Percentiles rank a stretch among this genome's conserved stretches.
Evolutionary conservation across 2,113 vertebrate species (phyloP).

Genomic region (Thymallus thymallus): DNA sequence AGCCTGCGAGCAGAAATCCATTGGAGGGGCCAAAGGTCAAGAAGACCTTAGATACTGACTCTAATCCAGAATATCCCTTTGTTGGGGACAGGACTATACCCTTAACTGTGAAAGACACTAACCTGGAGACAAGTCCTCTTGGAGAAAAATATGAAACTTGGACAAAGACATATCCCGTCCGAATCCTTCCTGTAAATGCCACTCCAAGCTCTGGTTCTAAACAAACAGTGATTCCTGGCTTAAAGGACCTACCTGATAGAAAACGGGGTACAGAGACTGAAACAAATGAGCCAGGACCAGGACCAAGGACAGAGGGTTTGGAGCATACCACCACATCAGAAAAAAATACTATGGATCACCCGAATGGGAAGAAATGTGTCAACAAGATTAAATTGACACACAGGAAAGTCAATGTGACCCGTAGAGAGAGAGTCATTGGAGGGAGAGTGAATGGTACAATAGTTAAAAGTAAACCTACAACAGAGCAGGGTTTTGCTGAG

Average conservation of each 20-base stretch:
- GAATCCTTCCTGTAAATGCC: constrained; percentile 20
- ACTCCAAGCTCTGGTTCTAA: constrained; percentile 21
- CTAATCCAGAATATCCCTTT: constrained; percentile 9
- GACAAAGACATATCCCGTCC: constrained; percentile 5
- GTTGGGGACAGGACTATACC: constrained; percentile 4
- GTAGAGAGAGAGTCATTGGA: constrained; percentile 26
- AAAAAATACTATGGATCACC: constrained; percentile 26
- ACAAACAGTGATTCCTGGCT: constrained; percentile 11
- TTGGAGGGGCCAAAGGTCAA: constrained; percentile 7
- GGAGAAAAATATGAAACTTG: neutral
- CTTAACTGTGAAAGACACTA: constrained; percentile 6
- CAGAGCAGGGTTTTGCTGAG: neutral
- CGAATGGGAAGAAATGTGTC: constrained; percentile 64
- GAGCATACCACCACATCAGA: constrained; percentile 23
- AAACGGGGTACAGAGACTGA: constrained; percentile 15
- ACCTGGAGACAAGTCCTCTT: constrained; percentile 3
- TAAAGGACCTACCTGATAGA: constrained; percentile 13
- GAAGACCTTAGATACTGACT: neutral
- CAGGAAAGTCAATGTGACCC: constrained; percentile 33
- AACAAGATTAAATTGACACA: constrained; percentile 65
- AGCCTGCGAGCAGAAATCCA: neutral
- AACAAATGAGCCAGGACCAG: constrained; percentile 6
- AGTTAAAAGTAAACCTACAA: neutral
- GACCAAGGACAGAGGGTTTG: neutral
- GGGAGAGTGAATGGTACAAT: constrained; percentile 32